These are phyloP conservation scores for Calypte anna DNA, from an alignment of 2,113 vertebrate species.

Conservation along the genomic window DNA sequence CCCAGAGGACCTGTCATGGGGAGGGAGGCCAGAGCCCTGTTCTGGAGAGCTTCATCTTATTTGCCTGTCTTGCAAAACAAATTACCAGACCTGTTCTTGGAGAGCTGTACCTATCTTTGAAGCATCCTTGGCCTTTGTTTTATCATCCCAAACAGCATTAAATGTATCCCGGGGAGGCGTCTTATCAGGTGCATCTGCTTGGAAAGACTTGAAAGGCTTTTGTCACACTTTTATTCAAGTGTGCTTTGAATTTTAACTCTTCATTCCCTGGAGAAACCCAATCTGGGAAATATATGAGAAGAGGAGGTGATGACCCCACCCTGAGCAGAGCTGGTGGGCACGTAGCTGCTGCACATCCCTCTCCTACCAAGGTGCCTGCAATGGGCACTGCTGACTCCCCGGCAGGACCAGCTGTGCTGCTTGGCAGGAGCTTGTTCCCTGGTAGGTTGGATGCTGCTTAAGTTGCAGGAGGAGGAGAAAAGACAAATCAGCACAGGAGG, in stretches of 20 bases:
- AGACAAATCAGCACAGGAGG: neutral
- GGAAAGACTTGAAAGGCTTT: conserved; percentile 65
- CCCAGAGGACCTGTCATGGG: neutral
- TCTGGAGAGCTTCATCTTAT: conserved; percentile 47
- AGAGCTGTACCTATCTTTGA: conserved; percentile 16
- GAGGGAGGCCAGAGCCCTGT: conserved; percentile 19
- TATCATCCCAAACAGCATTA: conserved; percentile 31
- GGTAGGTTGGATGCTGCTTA: neutral
- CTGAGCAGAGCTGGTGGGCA: neutral
- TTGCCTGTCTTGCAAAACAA: conserved; percentile 28
- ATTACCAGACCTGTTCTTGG: conserved; percentile 25
- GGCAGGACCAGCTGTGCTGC: neutral
- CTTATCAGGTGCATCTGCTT: conserved; percentile 65
- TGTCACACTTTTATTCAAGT: neutral
- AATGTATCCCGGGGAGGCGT: conserved; percentile 12
- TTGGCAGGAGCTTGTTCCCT: neutral
- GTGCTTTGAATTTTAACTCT: neutral
- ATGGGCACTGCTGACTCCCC: neutral
- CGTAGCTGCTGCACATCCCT: neutral
- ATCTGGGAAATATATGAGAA: neutral
- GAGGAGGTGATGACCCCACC: neutral
- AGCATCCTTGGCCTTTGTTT: conserved; percentile 48
- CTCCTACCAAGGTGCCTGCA: neutral
- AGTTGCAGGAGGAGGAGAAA: neutral
- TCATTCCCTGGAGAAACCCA: neutral